Evolutionary conservation across 2,113 vertebrate genomes (phyloP).

Genomic region (Hiodon tergisus): DNA sequence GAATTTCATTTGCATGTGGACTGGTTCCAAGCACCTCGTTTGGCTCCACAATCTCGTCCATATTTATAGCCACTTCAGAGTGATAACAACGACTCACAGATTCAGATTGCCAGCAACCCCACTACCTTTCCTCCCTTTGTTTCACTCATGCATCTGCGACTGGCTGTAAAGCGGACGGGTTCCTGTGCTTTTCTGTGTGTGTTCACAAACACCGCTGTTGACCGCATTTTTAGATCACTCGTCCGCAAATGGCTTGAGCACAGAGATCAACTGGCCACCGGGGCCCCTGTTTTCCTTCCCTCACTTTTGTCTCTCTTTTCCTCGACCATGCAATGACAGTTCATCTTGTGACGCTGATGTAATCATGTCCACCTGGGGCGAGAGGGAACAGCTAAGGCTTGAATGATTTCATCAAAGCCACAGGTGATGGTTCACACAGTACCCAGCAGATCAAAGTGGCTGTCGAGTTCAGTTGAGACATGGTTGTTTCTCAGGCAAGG

Average conservation of each 20-base stretch:
- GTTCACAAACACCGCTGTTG: not conserved
- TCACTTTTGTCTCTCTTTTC: not conserved
- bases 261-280: not conserved
- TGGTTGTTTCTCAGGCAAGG: slow-evolving; percentile 24
- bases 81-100: too few relatives aligned
- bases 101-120: too few relatives aligned
- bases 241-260: not conserved
- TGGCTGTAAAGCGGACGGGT: not conserved
- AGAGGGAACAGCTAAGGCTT: slow-evolving; percentile 14
- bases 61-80: too few relatives aligned
- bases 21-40: too few relatives aligned
- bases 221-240: not conserved
- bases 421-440: slow-evolving; percentile 22
- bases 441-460: slow-evolving; percentile 28
- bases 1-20: too few relatives aligned
- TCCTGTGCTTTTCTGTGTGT: not conserved
- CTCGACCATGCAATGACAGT: not conserved
- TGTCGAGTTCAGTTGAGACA: slow-evolving; percentile 35
- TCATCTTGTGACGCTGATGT: slow-evolving; percentile 30
- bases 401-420: slow-evolving; percentile 34
- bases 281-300: not conserved
- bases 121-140: not conserved
- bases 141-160: not conserved
- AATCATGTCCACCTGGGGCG: slow-evolving; percentile 25
- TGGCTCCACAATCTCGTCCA: too few relatives aligned